Base-by-base conservation (phyloP, 2,113 vertebrate genomes). In the Salvator merianae region DNA sequence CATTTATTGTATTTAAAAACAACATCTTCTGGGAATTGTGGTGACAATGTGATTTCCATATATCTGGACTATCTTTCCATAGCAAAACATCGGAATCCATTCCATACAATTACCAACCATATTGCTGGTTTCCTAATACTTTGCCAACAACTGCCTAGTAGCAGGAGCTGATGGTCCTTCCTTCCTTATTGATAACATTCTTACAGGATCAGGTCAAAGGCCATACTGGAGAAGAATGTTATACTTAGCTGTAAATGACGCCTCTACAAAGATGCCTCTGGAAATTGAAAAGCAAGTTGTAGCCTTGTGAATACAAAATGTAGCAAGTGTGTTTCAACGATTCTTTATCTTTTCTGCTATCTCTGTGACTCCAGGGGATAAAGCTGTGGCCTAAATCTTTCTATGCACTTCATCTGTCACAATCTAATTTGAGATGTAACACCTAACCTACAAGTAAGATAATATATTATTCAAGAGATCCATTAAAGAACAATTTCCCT, bases 401-500 rank as follows among this genome's bases (percentile, higher is more conserved):
- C 74, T 77, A 77, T 69, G 65, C 55, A 26, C 74, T 26, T 77
- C 55, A 77, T 70, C 65, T 43, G 65, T 77, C 47, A 77, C 36
- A n/a, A 70, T 86, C 65, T 77, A 70, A 82, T 82, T 77, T 20
- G 30, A 24, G n/a, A 77, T 50, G 59, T 36, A 14, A 36, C 73
- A 77, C 79, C 40, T 77, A 55, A 26, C 47, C 43, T 55, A 68
- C 32, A 80, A 74, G 81, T 66, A 70, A 69, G 43, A 65, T 55
- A 59, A 86, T 75, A 70, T 47, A 77, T 76, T 38, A 69, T 69
- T 81, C 34, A 89, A 84, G 28, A 62, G 79, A 0, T 50, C 74
- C 32, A 78, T 83, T 53, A 55, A 43, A 62, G 32, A 81, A 79
- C 82, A 34, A 87, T 34, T 82, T 89, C 69, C 77, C 22, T 87